Base-by-base conservation (phyloP, 2,113 vertebrate genomes). In the Hylia prasina region DNA sequence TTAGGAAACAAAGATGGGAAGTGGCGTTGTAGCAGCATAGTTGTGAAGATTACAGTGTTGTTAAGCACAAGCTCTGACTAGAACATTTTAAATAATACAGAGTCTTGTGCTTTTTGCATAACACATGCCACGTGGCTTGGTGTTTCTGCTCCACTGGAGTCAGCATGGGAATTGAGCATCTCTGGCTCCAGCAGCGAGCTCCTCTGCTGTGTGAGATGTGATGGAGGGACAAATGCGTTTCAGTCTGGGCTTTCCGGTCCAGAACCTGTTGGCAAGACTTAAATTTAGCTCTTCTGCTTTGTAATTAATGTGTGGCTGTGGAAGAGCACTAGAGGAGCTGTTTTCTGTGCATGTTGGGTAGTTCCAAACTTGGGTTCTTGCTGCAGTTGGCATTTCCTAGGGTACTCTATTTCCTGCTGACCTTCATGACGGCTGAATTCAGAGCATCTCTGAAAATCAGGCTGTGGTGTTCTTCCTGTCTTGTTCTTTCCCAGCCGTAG, bases 101-200 rank as follows among this genome's bases (percentile, higher is more conserved):
- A 94, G 65, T 58, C 64, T 94, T 57, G 78, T 1, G 4, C 45
- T 88, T 89, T 95, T 93, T 87, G 85, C 85, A 27, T 93, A 85
- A 87, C 64, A 65, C 64, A 53, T 1, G 1, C 64, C 44, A 10
- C 42, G 51, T 90, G 94, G 50, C 42, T 78, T 51, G 60, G 24
- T 83, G 68, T 93, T 97, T 94, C 93, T 87, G 86, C 68, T 87
- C 51, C 25, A 15, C 45, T 89, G 72, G 72, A 89, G 87, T 60
- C 64, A 70, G 35, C 0, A 1, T 53, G 66, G 90, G 80, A 58
- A 81, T 23, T 71, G 45, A 58, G 56, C 53, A 37, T 79, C 54
- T 48, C 77, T 4, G 4, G 70, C 57, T 89, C 57, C 42, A 61
- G 37, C 51, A 87, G 51, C 0, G 0, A 87, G 87, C 61, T 75